Conservation (phyloP, 2,888 invertebrate species). For the Melanotus villosus region DNA sequence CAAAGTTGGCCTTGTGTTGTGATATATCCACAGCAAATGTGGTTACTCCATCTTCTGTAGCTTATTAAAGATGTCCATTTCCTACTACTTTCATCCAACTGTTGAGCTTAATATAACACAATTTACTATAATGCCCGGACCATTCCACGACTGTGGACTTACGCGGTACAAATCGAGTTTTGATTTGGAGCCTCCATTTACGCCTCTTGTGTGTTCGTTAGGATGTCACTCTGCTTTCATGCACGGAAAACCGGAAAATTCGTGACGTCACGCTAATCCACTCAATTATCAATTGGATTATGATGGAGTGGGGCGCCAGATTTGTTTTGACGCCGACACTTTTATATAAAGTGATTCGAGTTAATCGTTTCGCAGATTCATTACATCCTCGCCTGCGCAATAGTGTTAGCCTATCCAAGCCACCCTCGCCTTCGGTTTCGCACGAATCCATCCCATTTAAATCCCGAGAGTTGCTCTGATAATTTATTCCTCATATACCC, state of each 20-base stretch:
- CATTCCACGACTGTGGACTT: conserved; percentile 6
- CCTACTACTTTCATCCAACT: conserved; percentile 7
- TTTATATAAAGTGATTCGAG: conserved; percentile 5
- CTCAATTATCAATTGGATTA: conserved; percentile 10
- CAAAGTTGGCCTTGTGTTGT: no score
- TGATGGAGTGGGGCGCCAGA: background rate
- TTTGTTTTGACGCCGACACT: conserved; percentile 9
- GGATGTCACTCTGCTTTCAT: background rate
- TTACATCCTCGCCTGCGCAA: conserved; percentile 7
- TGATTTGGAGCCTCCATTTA: conserved; percentile 10
- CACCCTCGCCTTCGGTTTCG: background rate
- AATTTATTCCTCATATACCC: conserved; percentile 33
- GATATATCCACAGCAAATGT: no score
- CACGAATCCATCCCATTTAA: background rate
- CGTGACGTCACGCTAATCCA: conserved; percentile 5
- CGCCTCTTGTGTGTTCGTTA: background rate
- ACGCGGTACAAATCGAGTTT: conserved; percentile 13
- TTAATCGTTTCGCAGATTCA: conserved; percentile 19
- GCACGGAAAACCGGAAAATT: conserved; percentile 1
- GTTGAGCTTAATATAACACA: conserved; percentile 6
- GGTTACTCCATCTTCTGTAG: background rate
- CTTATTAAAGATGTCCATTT: no score
- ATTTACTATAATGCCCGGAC: background rate
- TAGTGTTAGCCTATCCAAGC: background rate
- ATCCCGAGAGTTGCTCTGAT: conserved; percentile 22